Conservation (phyloP, 2,888 invertebrate genomes). For the Lamellibrachia columna region DNA sequence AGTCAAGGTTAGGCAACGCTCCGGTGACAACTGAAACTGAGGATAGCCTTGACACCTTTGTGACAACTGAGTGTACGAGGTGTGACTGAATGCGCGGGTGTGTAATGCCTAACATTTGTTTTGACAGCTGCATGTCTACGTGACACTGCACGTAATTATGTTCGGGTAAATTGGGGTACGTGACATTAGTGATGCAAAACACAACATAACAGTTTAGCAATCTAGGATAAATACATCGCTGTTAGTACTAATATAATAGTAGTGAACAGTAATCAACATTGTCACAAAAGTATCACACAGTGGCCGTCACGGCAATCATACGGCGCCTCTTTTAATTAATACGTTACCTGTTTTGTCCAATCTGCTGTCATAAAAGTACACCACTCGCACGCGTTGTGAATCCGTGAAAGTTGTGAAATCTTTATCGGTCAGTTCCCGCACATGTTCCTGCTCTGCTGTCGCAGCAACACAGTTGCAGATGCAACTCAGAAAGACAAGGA, state of each 20-base stretch:
- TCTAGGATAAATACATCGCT: not conserved
- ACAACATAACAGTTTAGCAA: not conserved
- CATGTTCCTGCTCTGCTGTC: not conserved
- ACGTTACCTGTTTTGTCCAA: not conserved
- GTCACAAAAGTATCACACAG: not conserved
- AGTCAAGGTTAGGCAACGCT: no score
- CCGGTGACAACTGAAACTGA: no score
- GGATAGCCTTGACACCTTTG: no score
- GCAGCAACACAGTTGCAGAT: not conserved
- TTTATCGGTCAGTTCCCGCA: not conserved
- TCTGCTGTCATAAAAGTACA: not conserved
- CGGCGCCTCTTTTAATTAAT: not conserved
- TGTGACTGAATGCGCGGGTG: no score
- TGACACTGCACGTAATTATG: not conserved
- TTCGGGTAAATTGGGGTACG: not conserved
- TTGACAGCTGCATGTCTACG: not conserved
- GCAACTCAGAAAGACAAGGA: not conserved
- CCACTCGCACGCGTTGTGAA: not conserved
- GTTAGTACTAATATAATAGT: not conserved
- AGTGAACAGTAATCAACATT: not conserved
- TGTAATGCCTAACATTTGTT: not conserved
- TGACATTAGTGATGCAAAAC: not conserved
- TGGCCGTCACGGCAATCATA: not conserved
- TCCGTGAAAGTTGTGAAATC: not conserved
- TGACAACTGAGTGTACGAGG: no score